Base-by-base conservation (phyloP, 2,888 invertebrate species). In the Scaptomyza tumidula region DNA sequence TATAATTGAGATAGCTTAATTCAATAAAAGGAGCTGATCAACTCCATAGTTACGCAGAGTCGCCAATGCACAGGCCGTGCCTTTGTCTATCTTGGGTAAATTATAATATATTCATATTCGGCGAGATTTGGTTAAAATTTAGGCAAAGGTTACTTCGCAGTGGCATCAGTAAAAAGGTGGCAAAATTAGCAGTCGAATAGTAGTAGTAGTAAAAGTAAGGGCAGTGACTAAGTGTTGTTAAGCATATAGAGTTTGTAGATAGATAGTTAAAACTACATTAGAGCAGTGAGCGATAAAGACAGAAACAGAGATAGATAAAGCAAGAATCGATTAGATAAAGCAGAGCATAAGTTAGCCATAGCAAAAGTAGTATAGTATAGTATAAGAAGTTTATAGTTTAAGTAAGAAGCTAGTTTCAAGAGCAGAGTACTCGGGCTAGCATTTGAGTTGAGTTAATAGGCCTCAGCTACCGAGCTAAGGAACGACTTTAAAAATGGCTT, bases 391-490 rank as follows among this genome's bases (percentile, higher is more conserved):
- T 14, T 16, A 31, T 37, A 33, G 16, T 41, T 55, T 54, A 33
- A 49, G 41, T 72, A 64, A 56, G 48, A 59, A 76, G 67, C 73
- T 74, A 78, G 74, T 53, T 75, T 61, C 54, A 73, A 74, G 57
- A 78, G 35, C 69, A 78, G 45, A 78, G 45, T 73, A 66, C 58
- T 68, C 58, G 56, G 50, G 60, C 53, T 66, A 68, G 59, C 61
- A 79, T 27, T 44, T 39, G 33, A 52, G 16, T 65, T 29, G 29
- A 29, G 27, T 64, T n/a, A 66, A 55, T 37, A 65, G 66, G 49
- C 48, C 24, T 66, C 6, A 53, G 53, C 48, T 53, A 35, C 75
- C 71, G 73, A 73, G 76, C 73, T 45, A 45, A 35, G 35, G 50
- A 57, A 44, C 27, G 19, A 2, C 24, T 13, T 31, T 31, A 6